These are phyloP conservation scores for Rhombomys opimus DNA, from an alignment of 2,113 vertebrate genomes.

Conservation along the genomic window DNA sequence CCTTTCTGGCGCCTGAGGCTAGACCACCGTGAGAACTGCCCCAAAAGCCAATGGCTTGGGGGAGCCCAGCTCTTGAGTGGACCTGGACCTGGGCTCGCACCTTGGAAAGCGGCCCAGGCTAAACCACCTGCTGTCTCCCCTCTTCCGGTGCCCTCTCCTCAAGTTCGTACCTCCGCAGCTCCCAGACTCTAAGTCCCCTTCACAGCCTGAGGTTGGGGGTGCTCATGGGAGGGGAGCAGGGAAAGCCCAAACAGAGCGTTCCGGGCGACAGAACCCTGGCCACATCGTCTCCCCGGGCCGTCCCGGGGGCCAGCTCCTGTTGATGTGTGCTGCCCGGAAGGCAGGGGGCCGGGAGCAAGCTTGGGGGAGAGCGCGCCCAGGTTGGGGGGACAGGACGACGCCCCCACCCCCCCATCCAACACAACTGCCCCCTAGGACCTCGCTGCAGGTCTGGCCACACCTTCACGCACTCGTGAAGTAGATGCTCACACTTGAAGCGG, in stretches of 20 bases:
- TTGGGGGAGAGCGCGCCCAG: background rate
- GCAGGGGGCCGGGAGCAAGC: background rate
- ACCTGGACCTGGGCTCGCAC: background rate
- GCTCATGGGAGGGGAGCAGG: background rate
- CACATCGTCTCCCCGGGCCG: background rate
- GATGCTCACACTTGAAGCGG: accelerated
- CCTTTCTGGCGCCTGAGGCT: background rate
- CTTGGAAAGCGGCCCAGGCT: background rate
- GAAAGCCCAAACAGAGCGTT: background rate
- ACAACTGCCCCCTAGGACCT: background rate
- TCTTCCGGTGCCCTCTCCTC: background rate
- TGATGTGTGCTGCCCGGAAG: background rate
- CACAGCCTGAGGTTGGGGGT: background rate
- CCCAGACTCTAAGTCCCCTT: background rate
- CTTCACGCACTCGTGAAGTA: background rate
- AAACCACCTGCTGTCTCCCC: background rate
- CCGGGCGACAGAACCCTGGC: background rate
- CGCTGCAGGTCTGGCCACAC: background rate
- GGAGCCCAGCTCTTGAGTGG: conserved; percentile 72
- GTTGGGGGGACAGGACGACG: background rate
- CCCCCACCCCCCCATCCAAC: background rate
- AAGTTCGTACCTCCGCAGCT: background rate
- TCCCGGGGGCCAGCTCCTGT: background rate
- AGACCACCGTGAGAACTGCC: background rate
- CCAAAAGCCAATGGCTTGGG: conserved; percentile 17